These are phyloP conservation scores for Myotis brandtii DNA, from an alignment of 2,113 vertebrate species.

Conservation along the genomic window DNA sequence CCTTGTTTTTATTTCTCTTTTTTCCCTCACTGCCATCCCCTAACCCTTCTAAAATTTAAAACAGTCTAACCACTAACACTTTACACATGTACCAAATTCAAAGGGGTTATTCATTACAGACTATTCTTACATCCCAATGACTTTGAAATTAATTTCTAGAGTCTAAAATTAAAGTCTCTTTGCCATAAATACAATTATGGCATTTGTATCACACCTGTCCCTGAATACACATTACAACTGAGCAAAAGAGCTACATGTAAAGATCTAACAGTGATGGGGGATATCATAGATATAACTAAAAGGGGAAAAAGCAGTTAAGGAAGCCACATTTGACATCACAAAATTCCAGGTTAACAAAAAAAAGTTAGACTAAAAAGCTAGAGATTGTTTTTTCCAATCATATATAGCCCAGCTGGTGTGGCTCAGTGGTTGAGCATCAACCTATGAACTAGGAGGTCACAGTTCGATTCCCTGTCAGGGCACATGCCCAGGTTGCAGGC, in stretches of 20 bases:
- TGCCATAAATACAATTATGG: not conserved
- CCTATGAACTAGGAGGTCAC: no score
- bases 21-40: not conserved
- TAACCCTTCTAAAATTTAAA: constrained; percentile 31
- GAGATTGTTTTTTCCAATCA: not conserved
- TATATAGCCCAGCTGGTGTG: no score
- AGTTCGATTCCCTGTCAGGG: no score
- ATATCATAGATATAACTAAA: constrained; percentile 12
- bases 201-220: constrained; percentile 1
- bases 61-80: not conserved
- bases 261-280: not conserved
- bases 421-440: no score
- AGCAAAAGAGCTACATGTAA: constrained; percentile 34
- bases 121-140: not conserved
- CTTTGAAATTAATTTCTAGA: constrained; percentile 42
- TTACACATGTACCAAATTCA: constrained; percentile 24
- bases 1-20: constrained; percentile 12
- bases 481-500: no score
- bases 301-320: constrained; percentile 32
- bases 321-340: not conserved
- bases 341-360: constrained; percentile 52
- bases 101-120: constrained; percentile 5
- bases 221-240: constrained; percentile 20
- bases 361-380: constrained; percentile 33
- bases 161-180: not conserved